A percentile compares a stretch with the other conserved stretches of the same genome.
These are phyloP conservation scores for Zele albiditarsus DNA, from an alignment of 2,888 invertebrate species.

Conservation along the genomic window DNA sequence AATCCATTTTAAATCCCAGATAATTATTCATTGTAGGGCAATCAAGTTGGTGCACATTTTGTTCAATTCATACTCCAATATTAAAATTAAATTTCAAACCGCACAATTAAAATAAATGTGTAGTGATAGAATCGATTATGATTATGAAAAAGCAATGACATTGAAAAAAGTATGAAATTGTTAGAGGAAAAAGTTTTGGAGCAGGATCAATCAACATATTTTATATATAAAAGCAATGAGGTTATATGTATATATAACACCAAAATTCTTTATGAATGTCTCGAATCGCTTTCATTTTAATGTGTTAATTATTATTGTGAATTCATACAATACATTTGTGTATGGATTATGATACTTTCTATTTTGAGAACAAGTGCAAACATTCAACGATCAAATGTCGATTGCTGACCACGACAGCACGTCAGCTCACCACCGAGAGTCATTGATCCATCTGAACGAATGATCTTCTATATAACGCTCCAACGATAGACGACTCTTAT, in stretches of 20 bases:
- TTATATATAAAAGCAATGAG: background rate
- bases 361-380: background rate
- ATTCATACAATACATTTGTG: background rate
- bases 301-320: background rate
- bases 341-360: constrained; percentile 1
- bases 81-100: too few species aligned
- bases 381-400: constrained; percentile 1
- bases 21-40: too few species aligned
- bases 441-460: constrained; percentile 14
- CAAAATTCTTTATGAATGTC: background rate
- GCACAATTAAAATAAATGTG: too few species aligned
- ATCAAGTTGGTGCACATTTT: too few species aligned
- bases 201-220: background rate
- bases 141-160: too few species aligned
- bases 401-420: background rate
- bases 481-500: constrained; percentile 13
- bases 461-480: background rate
- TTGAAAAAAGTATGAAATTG: too few species aligned
- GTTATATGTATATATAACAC: background rate
- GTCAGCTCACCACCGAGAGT: constrained; percentile 17
- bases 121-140: too few species aligned
- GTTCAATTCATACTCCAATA: too few species aligned
- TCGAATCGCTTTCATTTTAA: too few species aligned
- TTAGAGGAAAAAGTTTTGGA: too few species aligned
- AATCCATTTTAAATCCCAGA: too few species aligned